Conservation (phyloP, 2,797 vertebrate genomes). For the Lagorchestes hirsutus region DNA sequence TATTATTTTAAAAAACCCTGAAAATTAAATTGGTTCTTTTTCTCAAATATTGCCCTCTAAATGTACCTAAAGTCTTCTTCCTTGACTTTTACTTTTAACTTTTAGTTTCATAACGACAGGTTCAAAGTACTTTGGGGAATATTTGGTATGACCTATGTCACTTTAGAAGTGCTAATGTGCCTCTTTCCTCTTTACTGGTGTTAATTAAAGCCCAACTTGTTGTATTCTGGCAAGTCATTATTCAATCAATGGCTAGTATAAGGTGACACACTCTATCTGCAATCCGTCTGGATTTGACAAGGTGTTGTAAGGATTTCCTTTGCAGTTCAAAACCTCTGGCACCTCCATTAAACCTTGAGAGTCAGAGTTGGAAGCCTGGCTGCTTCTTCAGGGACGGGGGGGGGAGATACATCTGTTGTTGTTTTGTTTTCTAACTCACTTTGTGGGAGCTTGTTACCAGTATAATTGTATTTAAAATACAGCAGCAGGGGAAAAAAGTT, state of each 20-base stretch:
- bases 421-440: conserved; percentile 11
- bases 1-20: not conserved
- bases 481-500: conserved; percentile 10
- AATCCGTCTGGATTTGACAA: conserved; percentile 5
- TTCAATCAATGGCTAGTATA: not conserved
- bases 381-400: conserved; percentile 6
- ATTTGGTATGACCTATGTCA: conserved; percentile 8
- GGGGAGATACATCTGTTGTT: conserved; percentile 3
- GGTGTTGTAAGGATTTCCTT: conserved; percentile 2
- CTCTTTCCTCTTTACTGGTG: not conserved
- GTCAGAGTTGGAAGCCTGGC: not conserved
- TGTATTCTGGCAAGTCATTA: conserved; percentile 17
- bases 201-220: conserved; percentile 8
- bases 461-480: conserved; percentile 5
- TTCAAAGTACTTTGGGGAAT: not conserved
- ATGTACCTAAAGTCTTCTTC: not conserved
- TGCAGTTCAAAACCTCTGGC: conserved; percentile 5
- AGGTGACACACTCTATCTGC: conserved; percentile 1
- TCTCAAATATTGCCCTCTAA: not conserved
- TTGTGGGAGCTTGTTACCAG: conserved; percentile 13
- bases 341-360: conserved; percentile 1
- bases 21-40: not conserved
- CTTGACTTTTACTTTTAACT: conserved; percentile 2
- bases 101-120: not conserved
- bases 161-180: not conserved